phyloP scores from a whole-genome alignment of 2,113 vertebrate species.

The Ondatra zibethicus region DNA sequence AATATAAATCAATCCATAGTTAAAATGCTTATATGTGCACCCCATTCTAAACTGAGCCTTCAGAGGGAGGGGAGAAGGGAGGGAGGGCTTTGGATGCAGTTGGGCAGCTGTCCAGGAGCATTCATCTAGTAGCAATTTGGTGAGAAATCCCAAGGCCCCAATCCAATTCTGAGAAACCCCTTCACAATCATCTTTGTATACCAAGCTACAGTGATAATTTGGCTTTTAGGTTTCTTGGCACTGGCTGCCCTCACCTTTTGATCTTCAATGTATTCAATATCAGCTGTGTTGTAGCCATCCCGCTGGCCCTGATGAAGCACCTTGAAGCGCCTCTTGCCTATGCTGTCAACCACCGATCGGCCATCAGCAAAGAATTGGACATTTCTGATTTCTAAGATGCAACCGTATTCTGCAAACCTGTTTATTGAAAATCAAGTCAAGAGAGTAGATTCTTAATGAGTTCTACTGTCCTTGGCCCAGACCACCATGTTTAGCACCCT shows the following conservation, averaged over 20 bases:
- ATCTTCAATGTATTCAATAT: constrained; percentile 92
- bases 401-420: constrained; percentile 92
- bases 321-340: constrained; percentile 90
- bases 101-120: neutral
- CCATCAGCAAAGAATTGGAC: constrained; percentile 91
- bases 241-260: constrained; percentile 82
- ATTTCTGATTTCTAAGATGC: constrained; percentile 90
- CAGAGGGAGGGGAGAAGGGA: neutral
- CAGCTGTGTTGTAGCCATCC: constrained; percentile 90
- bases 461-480: constrained; percentile 57
- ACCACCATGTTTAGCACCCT: constrained; percentile 38
- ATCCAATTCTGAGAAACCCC: neutral
- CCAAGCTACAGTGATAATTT: neutral
- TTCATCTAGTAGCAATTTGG: neutral
- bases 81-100: neutral
- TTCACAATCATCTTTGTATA: neutral
- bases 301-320: constrained; percentile 88
- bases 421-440: constrained; percentile 74
- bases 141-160: neutral
- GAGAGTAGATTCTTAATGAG: constrained; percentile 71
- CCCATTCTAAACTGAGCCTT: neutral
- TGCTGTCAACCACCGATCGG: constrained; percentile 90
- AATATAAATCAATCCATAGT: neutral
- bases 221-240: constrained; percentile 27
- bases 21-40: neutral